Evolutionary conservation across 2,113 vertebrate species (phyloP).

Genomic region (Caracal caracal): DNA sequence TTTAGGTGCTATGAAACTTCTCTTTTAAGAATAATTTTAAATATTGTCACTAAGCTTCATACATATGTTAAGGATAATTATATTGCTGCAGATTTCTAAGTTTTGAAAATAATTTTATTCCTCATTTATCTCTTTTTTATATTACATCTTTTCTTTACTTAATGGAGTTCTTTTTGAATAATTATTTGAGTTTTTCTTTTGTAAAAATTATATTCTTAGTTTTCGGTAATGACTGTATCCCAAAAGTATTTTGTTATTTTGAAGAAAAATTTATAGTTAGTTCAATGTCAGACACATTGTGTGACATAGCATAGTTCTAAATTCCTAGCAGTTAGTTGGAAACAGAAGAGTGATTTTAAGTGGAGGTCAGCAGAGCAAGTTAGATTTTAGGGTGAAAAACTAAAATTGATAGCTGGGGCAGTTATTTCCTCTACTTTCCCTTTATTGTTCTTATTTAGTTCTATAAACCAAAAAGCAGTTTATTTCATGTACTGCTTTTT

Average conservation of each 20-base stretch:
- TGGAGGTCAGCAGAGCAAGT: neutral
- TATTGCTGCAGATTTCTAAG: neutral
- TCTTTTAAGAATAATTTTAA: neutral
- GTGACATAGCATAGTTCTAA: neutral
- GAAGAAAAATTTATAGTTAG: neutral
- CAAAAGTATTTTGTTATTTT: neutral
- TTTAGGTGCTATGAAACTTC: neutral
- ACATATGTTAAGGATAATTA: neutral
- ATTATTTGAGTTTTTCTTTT: neutral
- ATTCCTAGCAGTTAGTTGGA: neutral
- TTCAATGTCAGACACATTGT: neutral
- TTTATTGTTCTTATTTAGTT: neutral
- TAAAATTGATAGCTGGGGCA: neutral
- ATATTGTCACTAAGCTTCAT: neutral
- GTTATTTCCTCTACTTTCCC: neutral
- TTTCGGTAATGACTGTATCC: neutral
- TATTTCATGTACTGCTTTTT: neutral
- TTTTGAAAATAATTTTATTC: slow-evolving; percentile 25
- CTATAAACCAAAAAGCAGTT: neutral
- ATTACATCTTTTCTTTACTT: neutral
- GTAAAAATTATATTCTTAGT: neutral
- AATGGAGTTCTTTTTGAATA: neutral
- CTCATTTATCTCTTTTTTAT: neutral
- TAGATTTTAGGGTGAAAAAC: neutral
- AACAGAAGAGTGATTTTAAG: neutral